phyloP scores from a whole-genome alignment of 2,888 invertebrate genomes.

The Mimumesa dahlbomi region DNA sequence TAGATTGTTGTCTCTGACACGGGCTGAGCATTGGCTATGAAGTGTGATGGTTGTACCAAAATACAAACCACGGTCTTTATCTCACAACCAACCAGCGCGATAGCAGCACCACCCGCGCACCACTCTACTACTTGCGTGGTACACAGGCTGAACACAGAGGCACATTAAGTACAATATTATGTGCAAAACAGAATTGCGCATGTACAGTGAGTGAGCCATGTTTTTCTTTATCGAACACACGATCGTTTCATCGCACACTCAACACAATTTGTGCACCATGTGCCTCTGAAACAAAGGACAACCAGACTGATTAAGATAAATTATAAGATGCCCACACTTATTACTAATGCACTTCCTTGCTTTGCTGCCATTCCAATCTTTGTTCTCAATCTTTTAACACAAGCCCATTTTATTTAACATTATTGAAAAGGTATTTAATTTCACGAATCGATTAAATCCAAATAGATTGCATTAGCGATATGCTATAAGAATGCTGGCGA shows the following conservation, averaged over 20 bases:
- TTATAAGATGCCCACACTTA: slow-evolving; percentile 77
- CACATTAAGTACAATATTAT: slow-evolving; percentile 75
- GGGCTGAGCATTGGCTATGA: slow-evolving; percentile 77
- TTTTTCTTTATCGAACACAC: slow-evolving; percentile 64
- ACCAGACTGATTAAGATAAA: slow-evolving; percentile 81
- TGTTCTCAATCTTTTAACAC: slow-evolving; percentile 71
- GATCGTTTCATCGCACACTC: slow-evolving; percentile 78
- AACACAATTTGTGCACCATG: slow-evolving; percentile 83
- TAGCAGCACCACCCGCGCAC: slow-evolving; percentile 72
- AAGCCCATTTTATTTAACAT: slow-evolving; percentile 49
- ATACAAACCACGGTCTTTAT: slow-evolving; percentile 68
- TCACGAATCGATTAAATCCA: background rate
- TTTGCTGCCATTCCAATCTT: slow-evolving; percentile 43
- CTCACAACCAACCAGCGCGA: slow-evolving; percentile 77
- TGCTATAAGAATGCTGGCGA: slow-evolving; percentile 24
- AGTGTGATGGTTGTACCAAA: slow-evolving; percentile 70
- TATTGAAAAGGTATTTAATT: background rate
- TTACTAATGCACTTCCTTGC: slow-evolving; percentile 53
- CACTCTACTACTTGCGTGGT: slow-evolving; percentile 72
- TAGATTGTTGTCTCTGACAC: slow-evolving; percentile 79
- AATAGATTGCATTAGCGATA: slow-evolving; percentile 67
- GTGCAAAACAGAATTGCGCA: slow-evolving; percentile 69
- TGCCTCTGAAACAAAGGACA: slow-evolving; percentile 91
- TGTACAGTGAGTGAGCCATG: slow-evolving; percentile 80
- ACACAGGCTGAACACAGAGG: slow-evolving; percentile 78